Conservation (phyloP, 2,113 vertebrate genomes). For the Nannospalax galili region DNA sequence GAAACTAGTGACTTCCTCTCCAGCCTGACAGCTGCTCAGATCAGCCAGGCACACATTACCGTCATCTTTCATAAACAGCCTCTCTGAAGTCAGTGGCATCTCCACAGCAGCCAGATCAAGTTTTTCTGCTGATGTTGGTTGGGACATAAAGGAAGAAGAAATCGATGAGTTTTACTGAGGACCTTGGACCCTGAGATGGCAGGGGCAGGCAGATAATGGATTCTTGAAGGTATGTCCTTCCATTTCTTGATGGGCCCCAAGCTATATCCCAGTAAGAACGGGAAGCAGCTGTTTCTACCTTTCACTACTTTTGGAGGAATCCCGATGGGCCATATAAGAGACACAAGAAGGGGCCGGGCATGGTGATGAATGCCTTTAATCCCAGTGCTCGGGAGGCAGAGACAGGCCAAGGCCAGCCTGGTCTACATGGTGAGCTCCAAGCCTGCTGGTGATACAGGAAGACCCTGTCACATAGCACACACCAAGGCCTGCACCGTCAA, state of each 20-base stretch:
- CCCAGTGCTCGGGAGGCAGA: too few species aligned
- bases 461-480: not conserved
- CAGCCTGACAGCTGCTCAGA: slow-evolving; percentile 68
- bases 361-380: too few species aligned
- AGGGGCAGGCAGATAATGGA: not conserved
- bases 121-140: slow-evolving; percentile 56
- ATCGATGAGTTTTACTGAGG: not conserved
- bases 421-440: too few species aligned
- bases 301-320: not conserved
- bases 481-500: not conserved
- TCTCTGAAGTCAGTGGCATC: slow-evolving; percentile 74
- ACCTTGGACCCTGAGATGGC: not conserved
- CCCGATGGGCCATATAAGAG: not conserved
- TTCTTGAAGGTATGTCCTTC: not conserved
- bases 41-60: slow-evolving; percentile 66
- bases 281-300: not conserved
- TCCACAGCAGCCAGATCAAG: slow-evolving; percentile 74
- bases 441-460: too few species aligned
- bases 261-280: not conserved
- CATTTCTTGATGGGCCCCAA: not conserved
- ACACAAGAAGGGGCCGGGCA: not conserved
- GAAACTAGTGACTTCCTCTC: slow-evolving; percentile 73
- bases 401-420: too few species aligned
- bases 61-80: slow-evolving; percentile 78
- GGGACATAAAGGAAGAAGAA: slow-evolving; percentile 34